These are phyloP conservation scores for Neogale vison DNA, from an alignment of 2,113 vertebrate genomes.

Conservation along the genomic window DNA sequence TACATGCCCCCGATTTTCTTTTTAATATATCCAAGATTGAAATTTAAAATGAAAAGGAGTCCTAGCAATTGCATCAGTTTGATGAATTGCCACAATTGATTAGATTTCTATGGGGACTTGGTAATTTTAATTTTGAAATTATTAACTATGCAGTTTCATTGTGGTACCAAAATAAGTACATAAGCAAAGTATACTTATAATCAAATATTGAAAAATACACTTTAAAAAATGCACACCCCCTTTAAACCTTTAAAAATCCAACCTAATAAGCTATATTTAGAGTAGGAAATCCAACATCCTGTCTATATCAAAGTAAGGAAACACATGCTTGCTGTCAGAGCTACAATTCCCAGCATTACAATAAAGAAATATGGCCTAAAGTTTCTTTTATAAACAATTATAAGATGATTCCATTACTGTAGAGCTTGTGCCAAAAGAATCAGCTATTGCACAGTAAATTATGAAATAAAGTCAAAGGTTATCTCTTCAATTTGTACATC, in stretches of 20 bases:
- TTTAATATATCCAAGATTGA: not conserved
- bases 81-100: not conserved
- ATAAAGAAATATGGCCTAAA: not conserved
- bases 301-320: not conserved
- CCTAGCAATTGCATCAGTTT: not conserved
- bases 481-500: not conserved
- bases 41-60: not conserved
- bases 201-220: not conserved
- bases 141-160: not conserved
- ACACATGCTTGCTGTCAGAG: not conserved
- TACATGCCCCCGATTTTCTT: no score
- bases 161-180: not conserved
- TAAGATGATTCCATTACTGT: not conserved
- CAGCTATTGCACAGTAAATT: not conserved
- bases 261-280: not conserved
- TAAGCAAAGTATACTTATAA: not conserved
- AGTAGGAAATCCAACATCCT: not conserved
- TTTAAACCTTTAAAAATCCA: not conserved
- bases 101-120: not conserved
- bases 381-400: not conserved
- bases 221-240: not conserved
- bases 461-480: not conserved
- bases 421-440: not conserved
- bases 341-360: not conserved
- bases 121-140: conserved; percentile 40